Conservation (phyloP, 2,113 vertebrate species). For the Parotia lawesii region DNA sequence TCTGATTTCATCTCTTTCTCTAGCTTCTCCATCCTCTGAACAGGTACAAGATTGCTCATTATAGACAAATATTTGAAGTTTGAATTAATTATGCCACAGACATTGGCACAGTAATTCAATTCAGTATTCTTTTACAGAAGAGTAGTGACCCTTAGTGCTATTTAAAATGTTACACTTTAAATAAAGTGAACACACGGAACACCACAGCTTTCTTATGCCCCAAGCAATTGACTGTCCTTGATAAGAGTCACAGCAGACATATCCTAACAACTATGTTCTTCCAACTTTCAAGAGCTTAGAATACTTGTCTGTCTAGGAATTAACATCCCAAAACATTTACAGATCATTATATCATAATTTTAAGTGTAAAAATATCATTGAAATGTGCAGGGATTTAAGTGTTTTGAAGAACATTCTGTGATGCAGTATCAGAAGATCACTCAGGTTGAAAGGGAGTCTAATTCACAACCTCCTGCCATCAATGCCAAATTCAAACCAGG, state of each 20-base stretch:
- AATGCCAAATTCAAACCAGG: not conserved
- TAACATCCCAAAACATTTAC: not conserved
- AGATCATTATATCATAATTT: not conserved
- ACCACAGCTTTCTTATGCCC: not conserved
- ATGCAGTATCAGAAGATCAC: not conserved
- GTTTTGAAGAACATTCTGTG: not conserved
- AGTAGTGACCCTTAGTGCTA: not conserved
- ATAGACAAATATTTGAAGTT: not conserved
- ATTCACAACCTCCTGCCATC: not conserved
- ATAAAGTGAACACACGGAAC: not conserved
- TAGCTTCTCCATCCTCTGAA: constrained; percentile 87
- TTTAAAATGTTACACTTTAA: not conserved
- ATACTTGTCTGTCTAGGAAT: not conserved
- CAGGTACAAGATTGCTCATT: constrained; percentile 18
- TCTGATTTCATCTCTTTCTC: constrained; percentile 93
- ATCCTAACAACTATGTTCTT: not conserved
- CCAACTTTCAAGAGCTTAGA: not conserved
- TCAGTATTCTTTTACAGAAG: not conserved
- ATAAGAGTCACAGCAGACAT: not conserved
- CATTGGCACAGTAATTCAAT: not conserved
- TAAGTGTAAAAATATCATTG: not conserved
- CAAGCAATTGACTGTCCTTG: not conserved
- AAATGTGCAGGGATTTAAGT: not conserved
- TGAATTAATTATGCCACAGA: not conserved
- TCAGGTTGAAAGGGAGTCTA: not conserved